Evolutionary conservation across 2,113 vertebrate species (phyloP).

Genomic region (Lepisosteus oculatus): DNA sequence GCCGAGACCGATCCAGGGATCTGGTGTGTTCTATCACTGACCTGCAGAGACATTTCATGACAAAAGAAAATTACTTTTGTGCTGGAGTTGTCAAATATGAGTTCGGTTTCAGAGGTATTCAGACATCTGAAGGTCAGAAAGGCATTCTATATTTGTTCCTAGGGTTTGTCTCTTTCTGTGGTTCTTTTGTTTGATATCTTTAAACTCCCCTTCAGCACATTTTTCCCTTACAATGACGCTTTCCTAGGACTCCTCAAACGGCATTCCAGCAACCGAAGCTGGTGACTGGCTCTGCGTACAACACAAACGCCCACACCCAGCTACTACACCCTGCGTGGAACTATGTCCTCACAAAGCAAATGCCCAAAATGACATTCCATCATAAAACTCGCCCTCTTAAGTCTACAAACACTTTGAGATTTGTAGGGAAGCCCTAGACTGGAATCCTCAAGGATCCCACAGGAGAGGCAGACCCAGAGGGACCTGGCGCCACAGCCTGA

Average conservation of each 20-base stretch:
- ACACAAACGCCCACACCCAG: slow-evolving; percentile 7
- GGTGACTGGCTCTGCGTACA: slow-evolving; percentile 10
- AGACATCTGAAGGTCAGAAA: too few species aligned
- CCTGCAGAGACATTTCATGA: slow-evolving; percentile 55
- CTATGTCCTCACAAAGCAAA: not conserved
- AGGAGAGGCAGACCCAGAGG: too few species aligned
- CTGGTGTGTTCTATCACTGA: slow-evolving; percentile 82
- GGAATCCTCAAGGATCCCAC: too few species aligned
- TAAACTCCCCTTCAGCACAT: not conserved
- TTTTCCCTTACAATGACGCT: not conserved
- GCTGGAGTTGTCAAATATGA: too few species aligned
- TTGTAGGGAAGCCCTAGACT: not conserved
- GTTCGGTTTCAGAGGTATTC: too few species aligned
- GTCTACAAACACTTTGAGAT: not conserved
- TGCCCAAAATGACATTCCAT: too few species aligned
- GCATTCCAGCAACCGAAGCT: slow-evolving; percentile 32
- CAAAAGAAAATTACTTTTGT: not conserved
- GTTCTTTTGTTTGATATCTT: too few species aligned
- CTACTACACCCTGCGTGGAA: not conserved
- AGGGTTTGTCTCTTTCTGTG: too few species aligned
- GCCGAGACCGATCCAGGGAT: slow-evolving; percentile 77
- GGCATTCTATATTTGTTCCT: too few species aligned
- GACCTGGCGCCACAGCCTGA: too few species aligned
- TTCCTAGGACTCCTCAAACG: slow-evolving; percentile 17
- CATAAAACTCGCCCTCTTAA: not conserved